Conservation (phyloP, 2,113 vertebrate genomes). For the Manacus vitellinus region DNA sequence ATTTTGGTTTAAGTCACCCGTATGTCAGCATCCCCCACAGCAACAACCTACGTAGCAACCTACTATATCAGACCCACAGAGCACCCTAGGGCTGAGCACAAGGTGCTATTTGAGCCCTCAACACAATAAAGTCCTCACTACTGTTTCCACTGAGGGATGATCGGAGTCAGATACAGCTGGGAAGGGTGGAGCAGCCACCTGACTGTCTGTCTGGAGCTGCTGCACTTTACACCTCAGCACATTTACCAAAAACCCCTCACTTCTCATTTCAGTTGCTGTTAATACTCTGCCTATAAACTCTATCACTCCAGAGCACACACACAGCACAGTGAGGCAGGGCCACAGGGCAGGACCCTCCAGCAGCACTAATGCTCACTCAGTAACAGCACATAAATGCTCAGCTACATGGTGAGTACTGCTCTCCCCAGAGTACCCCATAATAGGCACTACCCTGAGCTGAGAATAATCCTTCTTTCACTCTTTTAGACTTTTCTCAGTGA, state of each 20-base stretch:
- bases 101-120: neutral
- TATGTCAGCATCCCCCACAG: rapidly evolving
- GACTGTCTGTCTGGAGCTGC: neutral
- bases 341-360: neutral
- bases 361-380: neutral
- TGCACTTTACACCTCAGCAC: neutral
- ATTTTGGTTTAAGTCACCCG: neutral
- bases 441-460: neutral
- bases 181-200: neutral
- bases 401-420: rapidly evolving
- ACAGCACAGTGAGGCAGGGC: neutral
- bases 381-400: neutral
- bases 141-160: neutral
- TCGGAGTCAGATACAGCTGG: neutral
- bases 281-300: neutral
- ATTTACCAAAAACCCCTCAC: neutral
- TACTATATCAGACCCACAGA: rapidly evolving
- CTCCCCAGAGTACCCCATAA: neutral
- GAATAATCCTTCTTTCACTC: neutral
- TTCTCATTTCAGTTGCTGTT: neutral
- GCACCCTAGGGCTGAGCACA: neutral
- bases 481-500: neutral
- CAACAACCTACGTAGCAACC: neutral
- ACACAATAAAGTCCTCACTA: neutral
- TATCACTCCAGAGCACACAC: neutral